Evolutionary conservation across 2,113 vertebrate species (phyloP).

Genomic region (Microtus ochrogaster): DNA sequence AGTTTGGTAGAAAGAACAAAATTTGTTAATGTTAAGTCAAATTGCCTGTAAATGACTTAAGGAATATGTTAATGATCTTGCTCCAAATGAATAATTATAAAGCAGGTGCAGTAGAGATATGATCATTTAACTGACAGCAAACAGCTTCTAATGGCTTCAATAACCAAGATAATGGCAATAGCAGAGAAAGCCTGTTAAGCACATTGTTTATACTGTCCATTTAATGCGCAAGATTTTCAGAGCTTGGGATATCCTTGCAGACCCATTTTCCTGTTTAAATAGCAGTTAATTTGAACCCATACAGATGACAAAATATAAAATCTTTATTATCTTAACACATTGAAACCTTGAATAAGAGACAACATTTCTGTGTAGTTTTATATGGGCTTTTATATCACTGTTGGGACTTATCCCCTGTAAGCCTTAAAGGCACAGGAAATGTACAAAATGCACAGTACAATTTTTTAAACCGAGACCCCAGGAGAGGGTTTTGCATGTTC

Average conservation of each 20-base stretch:
- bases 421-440: background rate
- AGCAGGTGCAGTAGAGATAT: conserved; percentile 88
- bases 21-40: conserved; percentile 86
- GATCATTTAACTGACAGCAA: conserved; percentile 89
- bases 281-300: conserved; percentile 84
- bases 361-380: background rate
- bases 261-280: conserved; percentile 81
- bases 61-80: conserved; percentile 87
- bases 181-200: conserved; percentile 84
- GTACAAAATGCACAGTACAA: background rate
- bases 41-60: conserved; percentile 89
- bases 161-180: conserved; percentile 87
- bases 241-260: conserved; percentile 73
- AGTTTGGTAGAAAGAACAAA: conserved; percentile 86
- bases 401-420: background rate
- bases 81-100: conserved; percentile 89
- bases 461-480: background rate
- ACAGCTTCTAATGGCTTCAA: conserved; percentile 87
- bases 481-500: background rate
- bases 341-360: conserved; percentile 61
- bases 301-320: conserved; percentile 75
- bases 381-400: background rate
- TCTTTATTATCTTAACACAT: conserved; percentile 71
- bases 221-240: conserved; percentile 81
- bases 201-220: conserved; percentile 79